phyloP scores from a whole-genome alignment of 2,888 invertebrate species.

The Pediacus dermestoides region DNA sequence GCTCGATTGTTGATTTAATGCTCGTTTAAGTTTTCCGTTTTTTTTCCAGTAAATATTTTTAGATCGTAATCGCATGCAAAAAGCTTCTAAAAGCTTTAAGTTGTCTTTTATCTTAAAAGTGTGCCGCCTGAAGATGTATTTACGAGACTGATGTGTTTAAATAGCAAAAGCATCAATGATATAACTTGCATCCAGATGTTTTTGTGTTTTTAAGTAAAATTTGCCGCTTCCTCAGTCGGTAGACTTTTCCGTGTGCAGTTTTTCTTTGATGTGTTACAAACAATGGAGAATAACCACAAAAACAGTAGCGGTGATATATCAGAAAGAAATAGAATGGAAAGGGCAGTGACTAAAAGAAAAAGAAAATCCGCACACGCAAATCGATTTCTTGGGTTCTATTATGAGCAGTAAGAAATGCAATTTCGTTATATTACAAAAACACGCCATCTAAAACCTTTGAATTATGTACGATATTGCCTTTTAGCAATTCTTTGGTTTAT shows the following conservation, averaged over 20 bases:
- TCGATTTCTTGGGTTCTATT: conserved; percentile 1
- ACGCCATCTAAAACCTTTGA: conserved; percentile 1
- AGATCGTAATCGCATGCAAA: too few relatives aligned
- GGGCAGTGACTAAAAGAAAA: neutral
- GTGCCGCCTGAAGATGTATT: too few relatives aligned
- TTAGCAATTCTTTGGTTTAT: neutral
- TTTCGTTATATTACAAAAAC: conserved; percentile 2
- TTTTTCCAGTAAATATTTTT: too few relatives aligned
- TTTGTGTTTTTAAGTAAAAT: conserved; percentile 5
- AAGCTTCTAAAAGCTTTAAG: too few relatives aligned
- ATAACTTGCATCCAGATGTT: too few relatives aligned
- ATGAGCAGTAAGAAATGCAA: conserved; percentile 2
- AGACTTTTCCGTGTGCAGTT: conserved; percentile 2
- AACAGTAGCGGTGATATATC: conserved; percentile 2
- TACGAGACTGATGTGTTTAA: too few relatives aligned
- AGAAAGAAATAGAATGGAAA: conserved; percentile 1
- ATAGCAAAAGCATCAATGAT: too few relatives aligned
- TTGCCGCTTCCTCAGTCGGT: conserved; percentile 1
- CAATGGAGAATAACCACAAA: neutral
- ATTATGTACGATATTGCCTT: conserved; percentile 1
- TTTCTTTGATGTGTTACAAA: conserved; percentile 4
- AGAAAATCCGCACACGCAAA: conserved; percentile 2
- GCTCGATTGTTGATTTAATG: too few relatives aligned
- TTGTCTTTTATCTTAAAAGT: too few relatives aligned
- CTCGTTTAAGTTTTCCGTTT: too few relatives aligned